These are phyloP conservation scores for Octopus sinensis DNA, from an alignment of 1,140 invertebrate species.

Conservation along the genomic window DNA sequence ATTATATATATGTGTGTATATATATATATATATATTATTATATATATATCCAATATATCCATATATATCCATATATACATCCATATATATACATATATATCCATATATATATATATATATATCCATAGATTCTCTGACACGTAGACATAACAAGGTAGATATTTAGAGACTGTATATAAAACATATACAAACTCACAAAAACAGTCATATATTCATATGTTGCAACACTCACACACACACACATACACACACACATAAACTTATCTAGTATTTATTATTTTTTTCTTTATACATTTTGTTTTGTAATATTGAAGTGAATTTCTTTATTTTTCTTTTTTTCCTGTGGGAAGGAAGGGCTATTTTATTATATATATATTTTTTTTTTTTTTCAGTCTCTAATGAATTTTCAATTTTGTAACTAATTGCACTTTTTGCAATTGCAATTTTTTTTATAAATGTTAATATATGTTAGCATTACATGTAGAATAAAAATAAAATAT, in stretches of 20 bases:
- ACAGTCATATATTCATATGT: background rate
- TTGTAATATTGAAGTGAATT: too few species aligned
- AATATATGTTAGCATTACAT: background rate
- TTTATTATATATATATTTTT: background rate
- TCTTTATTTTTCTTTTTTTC: too few species aligned
- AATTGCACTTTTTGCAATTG: background rate
- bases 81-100: too few species aligned
- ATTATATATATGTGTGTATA: too few species aligned
- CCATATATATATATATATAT: background rate
- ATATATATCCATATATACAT: too few species aligned
- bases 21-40: too few species aligned
- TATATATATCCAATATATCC: too few species aligned
- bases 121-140: background rate
- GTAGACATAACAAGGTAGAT: background rate
- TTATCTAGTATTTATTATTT: background rate
- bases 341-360: too few species aligned
- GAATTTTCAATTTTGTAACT: background rate
- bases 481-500: background rate
- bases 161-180: background rate
- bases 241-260: background rate
- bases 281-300: too few species aligned
- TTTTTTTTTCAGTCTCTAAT: background rate
- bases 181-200: background rate
- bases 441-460: background rate
- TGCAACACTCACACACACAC: background rate